Evolutionary conservation across 2,113 vertebrate species (phyloP).

Genomic region (Gnathonemus longibarbis): DNA sequence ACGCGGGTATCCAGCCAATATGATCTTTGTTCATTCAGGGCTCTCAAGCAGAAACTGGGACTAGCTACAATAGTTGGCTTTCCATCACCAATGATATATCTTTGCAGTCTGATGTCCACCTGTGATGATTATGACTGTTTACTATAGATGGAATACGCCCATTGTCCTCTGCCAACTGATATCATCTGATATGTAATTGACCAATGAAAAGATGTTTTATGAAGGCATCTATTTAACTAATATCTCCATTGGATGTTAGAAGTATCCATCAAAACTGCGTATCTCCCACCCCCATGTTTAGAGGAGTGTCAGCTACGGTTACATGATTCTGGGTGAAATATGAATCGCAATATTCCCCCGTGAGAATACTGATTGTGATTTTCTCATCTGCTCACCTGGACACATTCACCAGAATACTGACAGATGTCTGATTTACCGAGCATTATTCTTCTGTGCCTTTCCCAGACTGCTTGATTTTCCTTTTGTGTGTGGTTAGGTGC

Average conservation of each 20-base stretch:
- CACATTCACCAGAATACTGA: background rate
- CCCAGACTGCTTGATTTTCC: background rate
- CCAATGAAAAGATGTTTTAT: background rate
- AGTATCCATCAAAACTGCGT: background rate
- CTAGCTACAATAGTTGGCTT: background rate
- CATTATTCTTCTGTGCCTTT: background rate
- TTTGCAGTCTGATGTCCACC: background rate
- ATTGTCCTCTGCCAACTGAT: background rate
- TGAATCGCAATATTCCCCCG: no score
- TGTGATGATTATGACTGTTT: background rate
- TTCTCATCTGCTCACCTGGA: background rate
- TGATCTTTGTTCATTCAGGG: background rate
- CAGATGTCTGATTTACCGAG: background rate
- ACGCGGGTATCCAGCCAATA: slow-evolving; percentile 32
- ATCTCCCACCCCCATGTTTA: background rate
- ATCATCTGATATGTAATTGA: background rate
- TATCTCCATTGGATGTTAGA: background rate
- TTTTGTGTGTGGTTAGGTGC: background rate
- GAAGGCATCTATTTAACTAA: background rate
- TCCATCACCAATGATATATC: background rate
- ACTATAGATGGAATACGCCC: background rate
- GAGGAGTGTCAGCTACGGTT: background rate
- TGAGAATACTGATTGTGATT: background rate
- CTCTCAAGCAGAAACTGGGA: background rate
- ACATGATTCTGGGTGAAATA: background rate